Conservation (phyloP, 2,113 vertebrate species). For the Prunella fulvescens region DNA sequence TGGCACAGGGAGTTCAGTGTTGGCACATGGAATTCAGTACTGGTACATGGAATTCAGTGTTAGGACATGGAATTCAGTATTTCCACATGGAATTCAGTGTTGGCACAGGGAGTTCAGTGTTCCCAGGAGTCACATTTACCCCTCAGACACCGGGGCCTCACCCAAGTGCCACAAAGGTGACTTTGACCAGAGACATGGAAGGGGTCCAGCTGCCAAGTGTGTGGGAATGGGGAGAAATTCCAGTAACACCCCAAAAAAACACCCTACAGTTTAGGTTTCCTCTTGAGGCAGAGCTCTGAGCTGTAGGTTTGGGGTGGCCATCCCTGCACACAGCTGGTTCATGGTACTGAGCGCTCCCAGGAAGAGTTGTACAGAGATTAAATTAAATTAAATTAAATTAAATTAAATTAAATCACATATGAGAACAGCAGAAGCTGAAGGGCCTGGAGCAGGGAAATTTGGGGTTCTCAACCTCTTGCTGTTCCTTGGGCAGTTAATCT, state of each 20-base stretch:
- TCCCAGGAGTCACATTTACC: background rate
- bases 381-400: background rate
- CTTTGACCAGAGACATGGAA: background rate
- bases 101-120: background rate
- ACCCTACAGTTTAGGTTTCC: background rate
- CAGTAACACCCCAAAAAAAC: background rate
- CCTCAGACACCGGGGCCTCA: fast-evolving
- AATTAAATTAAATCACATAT: background rate
- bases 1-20: too few relatives aligned
- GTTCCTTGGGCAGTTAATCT: background rate
- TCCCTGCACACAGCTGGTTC: background rate
- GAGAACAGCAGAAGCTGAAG: background rate
- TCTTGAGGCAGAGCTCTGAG: background rate
- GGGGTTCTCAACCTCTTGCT: background rate
- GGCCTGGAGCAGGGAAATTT: background rate
- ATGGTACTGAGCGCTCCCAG: background rate
- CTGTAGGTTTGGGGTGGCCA: background rate
- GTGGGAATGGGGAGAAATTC: background rate
- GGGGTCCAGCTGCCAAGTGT: background rate
- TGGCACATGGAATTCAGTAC: background rate
- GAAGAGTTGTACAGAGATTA: background rate
- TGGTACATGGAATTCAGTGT: too few relatives aligned
- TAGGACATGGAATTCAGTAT: too few relatives aligned
- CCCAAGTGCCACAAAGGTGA: background rate
- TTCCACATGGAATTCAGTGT: too few relatives aligned